Percentiles rank a stretch among this genome's conserved stretches.
Conservation (phyloP, 2,888 invertebrate species). For the Ophion ellenae region DNA sequence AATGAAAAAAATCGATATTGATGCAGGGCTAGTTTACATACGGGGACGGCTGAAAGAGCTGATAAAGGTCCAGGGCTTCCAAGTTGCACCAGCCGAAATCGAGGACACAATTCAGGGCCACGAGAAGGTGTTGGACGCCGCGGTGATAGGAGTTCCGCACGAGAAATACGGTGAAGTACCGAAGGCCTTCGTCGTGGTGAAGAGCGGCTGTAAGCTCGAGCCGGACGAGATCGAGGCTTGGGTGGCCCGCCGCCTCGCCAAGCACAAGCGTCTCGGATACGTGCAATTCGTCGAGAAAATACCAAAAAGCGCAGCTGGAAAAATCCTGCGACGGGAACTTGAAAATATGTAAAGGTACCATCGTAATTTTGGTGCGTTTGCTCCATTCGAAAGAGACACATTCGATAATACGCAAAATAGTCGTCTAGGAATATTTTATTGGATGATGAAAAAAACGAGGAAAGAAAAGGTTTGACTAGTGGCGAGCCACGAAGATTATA, state of each 20-base stretch:
- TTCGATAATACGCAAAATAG: background rate
- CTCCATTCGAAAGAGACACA: background rate
- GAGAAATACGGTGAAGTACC: slow-evolving; percentile 89
- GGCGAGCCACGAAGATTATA: slow-evolving; percentile 3
- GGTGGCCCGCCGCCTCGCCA: slow-evolving; percentile 87
- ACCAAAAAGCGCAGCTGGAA: slow-evolving; percentile 91
- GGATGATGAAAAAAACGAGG: slow-evolving; percentile 4
- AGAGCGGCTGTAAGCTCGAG: slow-evolving; percentile 82
- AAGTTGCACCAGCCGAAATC: slow-evolving; percentile 94
- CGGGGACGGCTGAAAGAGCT: slow-evolving; percentile 92
- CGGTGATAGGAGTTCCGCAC: slow-evolving; percentile 91
- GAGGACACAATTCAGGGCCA: slow-evolving; percentile 89
- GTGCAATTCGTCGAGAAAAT: slow-evolving; percentile 88
- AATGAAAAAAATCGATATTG: background rate
- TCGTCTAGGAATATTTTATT: slow-evolving; percentile 32
- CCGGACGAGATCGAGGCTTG: slow-evolving; percentile 86
- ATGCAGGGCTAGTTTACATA: slow-evolving; percentile 85
- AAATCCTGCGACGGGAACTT: slow-evolving; percentile 89
- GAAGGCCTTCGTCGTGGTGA: slow-evolving; percentile 88
- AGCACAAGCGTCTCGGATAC: slow-evolving; percentile 90
- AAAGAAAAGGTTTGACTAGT: slow-evolving; percentile 11
- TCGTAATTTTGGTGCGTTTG: background rate
- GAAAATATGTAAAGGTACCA: slow-evolving; percentile 73
- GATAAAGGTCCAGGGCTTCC: slow-evolving; percentile 90
- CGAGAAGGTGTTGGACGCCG: slow-evolving; percentile 90